These are phyloP conservation scores for Hydrolagus affinis DNA, from an alignment of 2,113 vertebrate species.

Conservation along the genomic window DNA sequence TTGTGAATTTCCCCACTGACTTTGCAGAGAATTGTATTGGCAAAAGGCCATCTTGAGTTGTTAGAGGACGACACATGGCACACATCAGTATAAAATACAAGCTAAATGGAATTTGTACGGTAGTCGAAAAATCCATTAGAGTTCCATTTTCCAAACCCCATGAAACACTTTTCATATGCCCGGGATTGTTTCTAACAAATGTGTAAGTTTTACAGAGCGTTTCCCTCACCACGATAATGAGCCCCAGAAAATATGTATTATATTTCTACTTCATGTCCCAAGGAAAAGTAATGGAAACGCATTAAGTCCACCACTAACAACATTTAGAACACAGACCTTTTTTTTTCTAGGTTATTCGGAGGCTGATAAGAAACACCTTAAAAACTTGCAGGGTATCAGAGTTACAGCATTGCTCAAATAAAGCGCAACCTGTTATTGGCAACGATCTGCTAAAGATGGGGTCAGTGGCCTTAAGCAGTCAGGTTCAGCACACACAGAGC, in stretches of 20 bases:
- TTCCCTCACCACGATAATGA: slow-evolving; percentile 3
- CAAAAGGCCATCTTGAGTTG: slow-evolving; percentile 20
- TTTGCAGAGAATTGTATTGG: not conserved
- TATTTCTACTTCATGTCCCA: not conserved
- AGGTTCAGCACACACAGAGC: not conserved
- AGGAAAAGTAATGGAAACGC: not conserved
- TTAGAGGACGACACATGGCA: not conserved
- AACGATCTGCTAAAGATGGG: not conserved
- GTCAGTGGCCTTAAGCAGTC: not conserved
- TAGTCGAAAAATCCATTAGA: slow-evolving; percentile 21
- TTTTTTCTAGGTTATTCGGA: not conserved
- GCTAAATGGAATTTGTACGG: slow-evolving; percentile 3
- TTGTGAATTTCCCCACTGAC: slow-evolving; percentile 12
- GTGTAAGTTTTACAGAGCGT: slow-evolving; percentile 1
- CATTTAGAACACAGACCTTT: not conserved
- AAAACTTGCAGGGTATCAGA: not conserved
- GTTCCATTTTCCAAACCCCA: slow-evolving; percentile 15
- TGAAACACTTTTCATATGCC: slow-evolving; percentile 13
- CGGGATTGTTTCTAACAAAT: not conserved
- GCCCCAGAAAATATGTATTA: not conserved
- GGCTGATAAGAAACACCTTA: not conserved
- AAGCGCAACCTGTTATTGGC: not conserved
- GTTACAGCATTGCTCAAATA: not conserved
- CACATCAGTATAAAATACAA: slow-evolving; percentile 18
- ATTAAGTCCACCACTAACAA: not conserved